Evolutionary conservation across 1,140 invertebrate genomes (phyloP), one percentile per base, ranked within the genome.

Genomic region (Penaeus chinensis): DNA sequence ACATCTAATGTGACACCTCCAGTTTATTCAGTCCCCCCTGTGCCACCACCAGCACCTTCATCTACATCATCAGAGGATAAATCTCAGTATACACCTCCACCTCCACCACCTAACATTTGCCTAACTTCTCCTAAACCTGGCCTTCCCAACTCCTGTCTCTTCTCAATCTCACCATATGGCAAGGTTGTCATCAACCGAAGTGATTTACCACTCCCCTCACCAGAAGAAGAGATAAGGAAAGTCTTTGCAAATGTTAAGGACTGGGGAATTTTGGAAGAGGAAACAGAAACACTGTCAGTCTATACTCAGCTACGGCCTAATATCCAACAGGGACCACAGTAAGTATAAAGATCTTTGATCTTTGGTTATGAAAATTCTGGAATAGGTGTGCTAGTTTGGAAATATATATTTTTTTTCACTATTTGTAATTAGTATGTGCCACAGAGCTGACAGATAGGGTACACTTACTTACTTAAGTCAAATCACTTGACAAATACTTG

Each of bases 291-390:
- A 0, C 60, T 90, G n/a, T 85, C 87, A 32, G 54, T 90, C 22
- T 90, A 90, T 77, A 90, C 89, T 3, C 89, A 90, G 79, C 71
- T 90, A 19, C 63, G 89, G 3, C 89, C 89, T n/a, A 81, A 84
- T 54, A 90, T 90, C 61, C 89, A 90, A 42, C 87, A 87, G 69
- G 89, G 89, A 80, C 89, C 89, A 42, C 87, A 89, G 89, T 90
- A 81, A 90, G 89, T 90, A 82, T 37, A 4, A 66, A 27, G 54
- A 54, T 13, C 16, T 13, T 54, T 54, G 7, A 10, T 54, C 1
- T 54, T 54, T 54, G 8, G 1, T 54, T 54, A 54, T 54, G 0
- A 54, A 54, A 54, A 54, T 54, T 2, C 5, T 13, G 54, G 54
- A 54, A 10, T 13, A 54, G 1, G 54, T 11, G 16, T 11, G 54